Evolutionary conservation across 2,888 invertebrate species (phyloP).

Genomic region (Cordilura impudica): DNA sequence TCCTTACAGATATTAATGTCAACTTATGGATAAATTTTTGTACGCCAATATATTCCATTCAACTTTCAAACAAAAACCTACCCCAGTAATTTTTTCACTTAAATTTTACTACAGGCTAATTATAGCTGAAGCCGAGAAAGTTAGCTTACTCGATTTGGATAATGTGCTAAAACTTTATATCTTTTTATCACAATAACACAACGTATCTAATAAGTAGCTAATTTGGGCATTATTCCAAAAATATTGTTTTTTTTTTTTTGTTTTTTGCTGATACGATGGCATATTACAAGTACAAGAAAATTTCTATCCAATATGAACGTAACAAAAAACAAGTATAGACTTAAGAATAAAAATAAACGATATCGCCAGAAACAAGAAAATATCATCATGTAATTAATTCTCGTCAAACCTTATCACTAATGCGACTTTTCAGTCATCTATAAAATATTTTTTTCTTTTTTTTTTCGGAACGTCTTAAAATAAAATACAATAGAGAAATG

Average conservation of each 20-base stretch:
- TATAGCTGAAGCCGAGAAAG: too few relatives aligned
- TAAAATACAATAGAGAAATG: not conserved
- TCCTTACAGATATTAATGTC: too few relatives aligned
- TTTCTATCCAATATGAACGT: not conserved
- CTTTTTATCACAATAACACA: not conserved
- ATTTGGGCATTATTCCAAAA: constrained; percentile 44
- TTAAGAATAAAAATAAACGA: not conserved
- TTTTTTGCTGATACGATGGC: not conserved
- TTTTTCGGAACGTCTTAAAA: not conserved
- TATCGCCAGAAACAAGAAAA: constrained; percentile 8
- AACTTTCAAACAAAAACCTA: too few relatives aligned
- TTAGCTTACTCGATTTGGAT: too few relatives aligned
- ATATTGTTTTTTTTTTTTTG: not conserved
- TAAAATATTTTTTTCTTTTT: not conserved
- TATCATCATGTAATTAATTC: not conserved
- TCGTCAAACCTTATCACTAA: constrained; percentile 19
- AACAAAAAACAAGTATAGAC: constrained; percentile 24
- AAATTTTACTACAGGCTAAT: too few relatives aligned
- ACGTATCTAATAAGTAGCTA: constrained; percentile 19
- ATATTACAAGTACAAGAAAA: not conserved
- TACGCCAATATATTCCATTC: too few relatives aligned
- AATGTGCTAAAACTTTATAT: constrained; percentile 13
- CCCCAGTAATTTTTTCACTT: too few relatives aligned
- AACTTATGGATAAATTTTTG: too few relatives aligned
- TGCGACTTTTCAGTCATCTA: constrained; percentile 7